Base-by-base conservation (phyloP, 35 echinoderm and acorn worm species). In the Apostichopus californicus region DNA sequence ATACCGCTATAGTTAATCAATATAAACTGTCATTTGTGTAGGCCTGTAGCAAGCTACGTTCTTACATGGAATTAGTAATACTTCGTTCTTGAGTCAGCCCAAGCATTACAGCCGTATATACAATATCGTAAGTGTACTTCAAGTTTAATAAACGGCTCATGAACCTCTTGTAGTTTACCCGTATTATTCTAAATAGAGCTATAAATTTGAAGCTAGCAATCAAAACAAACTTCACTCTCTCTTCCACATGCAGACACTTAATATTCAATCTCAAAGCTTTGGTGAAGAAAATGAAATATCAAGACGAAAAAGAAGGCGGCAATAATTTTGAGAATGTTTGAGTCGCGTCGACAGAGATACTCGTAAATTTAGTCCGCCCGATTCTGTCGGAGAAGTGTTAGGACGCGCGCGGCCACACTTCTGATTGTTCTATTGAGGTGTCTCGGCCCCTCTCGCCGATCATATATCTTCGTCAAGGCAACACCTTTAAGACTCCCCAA, bases 321-420 rank as follows among this genome's bases (percentile, higher is more conserved):
- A 83, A 83, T 83, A 83, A 83, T 83, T 83, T 56, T 83, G 25
- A 83, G 17, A 56, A 56, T 83, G 80, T 56, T 83, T 83, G 80
- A 83, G 80, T n/a, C 46, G 10, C 13, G 80, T 34, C 55, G 80
- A 83, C 80, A 57, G 80, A 83, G 52, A 34, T 56, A 83, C 46
- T 83, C 80, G 80, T 83, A 83, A 83, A 83, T 83, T 83, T 55
- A 12, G 15, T 34, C 13, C 21, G 25, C 22, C 20, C 54, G 28
- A 59, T 87, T 64, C 57, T 23, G 86, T 65, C 59, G 59, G 57
- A 63, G 20, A 54, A 59, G 34, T 46, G 34, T 46, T 46, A 46
- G 34, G 34, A 46, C 34, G 34, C 34, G 34, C 34, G 34, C 34
- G 21, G 64, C 57, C 64, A 87, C 86, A 87, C 86, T 87, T 87